Percentiles rank a stretch among this genome's conserved stretches.
phyloP scores from a whole-genome alignment of 2,888 invertebrate species.

The Machimus atricapillus region DNA sequence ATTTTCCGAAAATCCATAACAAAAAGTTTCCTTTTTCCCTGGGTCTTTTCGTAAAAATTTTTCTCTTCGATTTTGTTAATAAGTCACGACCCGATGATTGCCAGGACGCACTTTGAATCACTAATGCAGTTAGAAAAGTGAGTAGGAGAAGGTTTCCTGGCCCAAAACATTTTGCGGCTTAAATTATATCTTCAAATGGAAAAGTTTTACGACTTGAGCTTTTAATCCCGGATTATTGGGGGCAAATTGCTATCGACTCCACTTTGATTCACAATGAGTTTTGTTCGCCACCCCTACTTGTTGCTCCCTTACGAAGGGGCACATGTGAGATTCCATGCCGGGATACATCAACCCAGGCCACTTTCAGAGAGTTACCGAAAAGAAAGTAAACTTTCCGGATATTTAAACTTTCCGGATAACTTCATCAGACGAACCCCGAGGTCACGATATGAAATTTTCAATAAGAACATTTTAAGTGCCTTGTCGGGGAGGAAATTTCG shows the following conservation, averaged over 20 bases:
- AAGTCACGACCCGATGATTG: conserved; percentile 43
- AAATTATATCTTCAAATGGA: conserved; percentile 27
- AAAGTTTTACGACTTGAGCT: conserved; percentile 24
- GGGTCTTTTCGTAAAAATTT: not conserved
- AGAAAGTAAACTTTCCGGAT: not conserved
- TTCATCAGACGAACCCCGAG: not conserved
- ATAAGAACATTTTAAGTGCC: not conserved
- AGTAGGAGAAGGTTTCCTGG: not conserved
- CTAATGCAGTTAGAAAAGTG: conserved; percentile 34
- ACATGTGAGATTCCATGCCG: not conserved
- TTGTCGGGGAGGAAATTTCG: not conserved
- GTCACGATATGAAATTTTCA: not conserved
- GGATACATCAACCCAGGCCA: not conserved
- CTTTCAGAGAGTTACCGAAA: not conserved
- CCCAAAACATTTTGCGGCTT: not conserved
- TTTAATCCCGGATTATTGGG: conserved; percentile 24
- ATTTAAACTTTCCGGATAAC: not conserved
- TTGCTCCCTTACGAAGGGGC: not conserved
- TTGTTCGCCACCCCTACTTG: not conserved
- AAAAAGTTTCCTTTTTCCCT: not conserved
- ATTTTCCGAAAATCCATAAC: conserved; percentile 2
- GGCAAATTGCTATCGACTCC: conserved; percentile 29
- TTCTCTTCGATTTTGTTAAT: conserved; percentile 36
- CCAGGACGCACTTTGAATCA: conserved; percentile 39
- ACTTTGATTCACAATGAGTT: conserved; percentile 1